These are phyloP conservation scores for Nymphalis urticae DNA, from an alignment of 2,888 invertebrate species.

Conservation along the genomic window DNA sequence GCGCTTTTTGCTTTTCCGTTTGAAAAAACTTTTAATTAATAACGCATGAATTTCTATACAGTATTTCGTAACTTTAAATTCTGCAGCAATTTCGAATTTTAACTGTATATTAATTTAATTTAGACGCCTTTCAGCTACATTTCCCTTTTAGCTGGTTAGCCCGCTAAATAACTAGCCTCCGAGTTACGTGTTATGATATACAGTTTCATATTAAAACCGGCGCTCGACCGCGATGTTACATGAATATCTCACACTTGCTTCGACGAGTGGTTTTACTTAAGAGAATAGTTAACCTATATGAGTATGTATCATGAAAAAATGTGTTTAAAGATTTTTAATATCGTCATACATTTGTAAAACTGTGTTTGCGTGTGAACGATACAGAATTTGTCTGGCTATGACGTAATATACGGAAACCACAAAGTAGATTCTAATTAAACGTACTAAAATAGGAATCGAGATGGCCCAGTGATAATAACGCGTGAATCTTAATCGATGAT, in stretches of 20 bases:
- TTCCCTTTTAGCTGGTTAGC: constrained; percentile 17
- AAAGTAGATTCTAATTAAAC: no score
- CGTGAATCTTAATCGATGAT: no score
- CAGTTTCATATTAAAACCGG: constrained; percentile 28
- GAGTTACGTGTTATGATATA: constrained; percentile 3
- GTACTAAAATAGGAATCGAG: no score
- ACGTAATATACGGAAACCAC: no score
- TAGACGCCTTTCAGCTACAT: constrained; percentile 24
- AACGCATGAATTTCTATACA: neutral
- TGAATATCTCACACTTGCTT: constrained; percentile 6
- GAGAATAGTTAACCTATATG: constrained; percentile 3
- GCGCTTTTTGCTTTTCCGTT: neutral
- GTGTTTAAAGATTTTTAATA: neutral
- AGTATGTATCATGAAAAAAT: neutral
- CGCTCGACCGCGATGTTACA: constrained; percentile 22
- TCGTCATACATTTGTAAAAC: no score
- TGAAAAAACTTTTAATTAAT: constrained; percentile 10
- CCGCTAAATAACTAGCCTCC: neutral
- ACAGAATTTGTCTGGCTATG: no score
- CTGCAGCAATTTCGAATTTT: constrained; percentile 12
- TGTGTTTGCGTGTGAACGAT: no score
- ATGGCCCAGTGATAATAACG: no score
- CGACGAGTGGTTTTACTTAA: neutral
- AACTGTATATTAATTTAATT: constrained; percentile 27
- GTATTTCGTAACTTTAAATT: constrained; percentile 1